phyloP scores from a whole-genome alignment of 1,140 invertebrate species.

The Neodiprion lecontei region DNA sequence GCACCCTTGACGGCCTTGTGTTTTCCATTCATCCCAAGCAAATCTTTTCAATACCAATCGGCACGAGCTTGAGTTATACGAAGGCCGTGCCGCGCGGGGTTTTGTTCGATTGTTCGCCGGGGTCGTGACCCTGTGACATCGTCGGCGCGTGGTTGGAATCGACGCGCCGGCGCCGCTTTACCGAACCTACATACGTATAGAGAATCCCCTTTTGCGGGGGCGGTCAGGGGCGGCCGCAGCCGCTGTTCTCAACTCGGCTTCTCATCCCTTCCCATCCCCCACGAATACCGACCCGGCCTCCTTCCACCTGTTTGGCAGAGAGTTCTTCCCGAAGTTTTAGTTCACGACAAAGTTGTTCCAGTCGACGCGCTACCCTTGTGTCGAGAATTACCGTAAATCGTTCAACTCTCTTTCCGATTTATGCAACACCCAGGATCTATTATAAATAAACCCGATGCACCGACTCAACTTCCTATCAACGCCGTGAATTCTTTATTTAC shows the following conservation, averaged over 20 bases:
- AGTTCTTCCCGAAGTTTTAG: background rate
- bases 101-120: background rate
- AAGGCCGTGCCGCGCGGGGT: background rate
- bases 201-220: background rate
- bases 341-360: background rate
- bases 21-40: too few relatives aligned
- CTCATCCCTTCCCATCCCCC: background rate
- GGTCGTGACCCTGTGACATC: conserved; percentile 1
- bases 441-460: too few relatives aligned
- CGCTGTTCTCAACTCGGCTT: too few relatives aligned
- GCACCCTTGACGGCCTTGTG: too few relatives aligned
- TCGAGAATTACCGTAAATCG: too few relatives aligned
- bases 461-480: too few relatives aligned
- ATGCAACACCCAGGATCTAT: too few relatives aligned
- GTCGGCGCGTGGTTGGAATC: background rate
- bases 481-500: too few relatives aligned
- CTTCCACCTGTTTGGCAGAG: background rate
- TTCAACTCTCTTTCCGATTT: too few relatives aligned
- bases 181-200: background rate
- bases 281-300: background rate
- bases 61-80: background rate
- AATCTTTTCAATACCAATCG: too few relatives aligned
- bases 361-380: background rate
- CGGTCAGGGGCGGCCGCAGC: too few relatives aligned
- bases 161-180: background rate